Evolutionary conservation across 2,797 vertebrate genomes (phyloP), one percentile per base, ranked within the genome.

Genomic region (Alca torda): DNA sequence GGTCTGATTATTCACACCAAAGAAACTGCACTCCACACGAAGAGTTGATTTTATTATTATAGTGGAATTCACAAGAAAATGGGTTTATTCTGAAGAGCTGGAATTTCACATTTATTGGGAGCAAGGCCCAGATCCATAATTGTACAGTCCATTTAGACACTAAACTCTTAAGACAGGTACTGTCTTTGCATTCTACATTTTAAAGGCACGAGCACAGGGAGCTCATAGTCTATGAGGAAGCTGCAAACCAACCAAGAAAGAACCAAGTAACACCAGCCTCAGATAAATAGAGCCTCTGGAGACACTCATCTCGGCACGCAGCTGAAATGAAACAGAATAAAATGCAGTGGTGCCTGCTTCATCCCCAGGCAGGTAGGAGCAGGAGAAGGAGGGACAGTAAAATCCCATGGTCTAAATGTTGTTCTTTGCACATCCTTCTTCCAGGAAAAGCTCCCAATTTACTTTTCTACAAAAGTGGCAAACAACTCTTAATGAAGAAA

Each of bases 381-480:
- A 41, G 33, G n/a, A 77, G 33, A 28, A 76, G 16, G 16, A 74
- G 25, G 33, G 26, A 59, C 45, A 69, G 23, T 16, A 81, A 81
- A 56, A 79, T 33, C 37, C 50, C 28, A 24, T 2, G 13, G 60
- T 28, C 75, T 64, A 33, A 87, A 84, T 5, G 61, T 33, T 33
- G 21, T 8, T 72, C 43, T 80, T 65, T 76, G 73, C 45, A 67
- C 31, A 60, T 8, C 20, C 9, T 72, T 65, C 75, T 48, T 70
- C 78, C 57, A 81, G 78, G 30, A 92, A 46, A 93, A 87, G n/a
- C 24, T 87, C 51, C 63, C 37, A 15, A 46, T 79, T 95, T 89
- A 79, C 39, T 51, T 83, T 92, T 94, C 60, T 65, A 67, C n/a
- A 91, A 86, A 87, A 96, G 80, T 9, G 28, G 57, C 59, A 89